Base-by-base conservation (phyloP, 2,113 vertebrate species). In the Epinephelus lanceolatus region DNA sequence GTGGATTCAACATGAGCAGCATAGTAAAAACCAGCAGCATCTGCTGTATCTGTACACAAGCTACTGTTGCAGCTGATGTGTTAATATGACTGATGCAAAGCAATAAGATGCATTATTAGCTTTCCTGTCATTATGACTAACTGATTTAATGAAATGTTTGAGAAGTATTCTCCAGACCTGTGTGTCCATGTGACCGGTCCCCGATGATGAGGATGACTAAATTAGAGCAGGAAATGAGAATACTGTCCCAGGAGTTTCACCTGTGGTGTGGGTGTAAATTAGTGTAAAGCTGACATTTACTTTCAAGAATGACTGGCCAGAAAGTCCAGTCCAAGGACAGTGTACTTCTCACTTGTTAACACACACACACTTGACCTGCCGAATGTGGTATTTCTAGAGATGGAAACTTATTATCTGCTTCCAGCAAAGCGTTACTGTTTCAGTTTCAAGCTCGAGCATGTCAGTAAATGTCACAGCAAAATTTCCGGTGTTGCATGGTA, bases 141-240 rank as follows among this genome's bases (percentile, higher is more conserved):
- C 45, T 71, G 60, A 72, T 83, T 59, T 78, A 78, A 84, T 23
- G 2, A 76, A 76, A 61, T 84, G 65, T 89, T 83, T 83, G 69
- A 80, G 51, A 79, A 66, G 67, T 73, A 30, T 72, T 65, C 61
- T 84, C 49, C 40, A 53, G 82, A 65, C 68, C 67, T 65, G 18
- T 69, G 62, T 0, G 0, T 33, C 55, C 47, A 33, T 75, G 78
- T 87, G 84, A 76, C 75, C 71, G 63, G 77, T 78, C 67, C 79
- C 73, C 17, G 45, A 55, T 76, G 84, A 81, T 30, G 71, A 85
- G 1, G 47, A 71, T 59, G 74, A 87, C 81, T 88, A 68, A 85
- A 91, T 86, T 87, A 91, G 81, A 82, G 61, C 61, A 85, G 77
- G 70, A 79, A 90, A 91, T 93, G 69, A 81, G 85, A 88, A 62